These are phyloP conservation scores for Drosophila siamana DNA, from an alignment of 2,888 invertebrate genomes.

Conservation along the genomic window DNA sequence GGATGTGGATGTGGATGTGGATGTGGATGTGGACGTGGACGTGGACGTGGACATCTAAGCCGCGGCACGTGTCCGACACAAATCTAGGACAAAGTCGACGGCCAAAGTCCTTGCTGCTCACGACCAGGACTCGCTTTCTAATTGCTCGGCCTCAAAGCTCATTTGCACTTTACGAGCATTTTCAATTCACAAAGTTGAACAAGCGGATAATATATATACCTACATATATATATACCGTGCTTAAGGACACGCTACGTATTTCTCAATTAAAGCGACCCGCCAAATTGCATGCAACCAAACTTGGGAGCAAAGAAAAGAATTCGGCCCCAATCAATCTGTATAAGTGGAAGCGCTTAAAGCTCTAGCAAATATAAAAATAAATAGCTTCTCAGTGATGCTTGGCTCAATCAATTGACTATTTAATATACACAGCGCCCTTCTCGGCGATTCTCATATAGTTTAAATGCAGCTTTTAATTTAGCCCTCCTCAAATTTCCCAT, in stretches of 20 bases:
- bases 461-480: too few relatives aligned
- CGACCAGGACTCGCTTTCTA: slow-evolving; percentile 36
- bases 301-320: too few relatives aligned
- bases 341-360: too few relatives aligned
- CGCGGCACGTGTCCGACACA: slow-evolving; percentile 46
- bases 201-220: neutral
- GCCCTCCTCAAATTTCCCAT: too few relatives aligned
- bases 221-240: too few relatives aligned
- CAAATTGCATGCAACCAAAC: too few relatives aligned
- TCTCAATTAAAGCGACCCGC: neutral
- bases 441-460: too few relatives aligned
- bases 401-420: too few relatives aligned
- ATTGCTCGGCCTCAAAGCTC: slow-evolving; percentile 34
- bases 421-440: too few relatives aligned
- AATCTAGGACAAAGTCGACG: slow-evolving; percentile 29
- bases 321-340: too few relatives aligned
- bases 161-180: slow-evolving; percentile 22
- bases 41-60: slow-evolving; percentile 21
- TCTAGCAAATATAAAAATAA: too few relatives aligned
- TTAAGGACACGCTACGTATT: slow-evolving; percentile 2
- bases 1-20: neutral
- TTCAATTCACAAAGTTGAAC: slow-evolving; percentile 19
- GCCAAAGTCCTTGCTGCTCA: slow-evolving; percentile 5
- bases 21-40: neutral
- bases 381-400: too few relatives aligned